These are phyloP conservation scores for Syrrhaptes paradoxus DNA, from an alignment of 2,113 vertebrate genomes.

Conservation along the genomic window DNA sequence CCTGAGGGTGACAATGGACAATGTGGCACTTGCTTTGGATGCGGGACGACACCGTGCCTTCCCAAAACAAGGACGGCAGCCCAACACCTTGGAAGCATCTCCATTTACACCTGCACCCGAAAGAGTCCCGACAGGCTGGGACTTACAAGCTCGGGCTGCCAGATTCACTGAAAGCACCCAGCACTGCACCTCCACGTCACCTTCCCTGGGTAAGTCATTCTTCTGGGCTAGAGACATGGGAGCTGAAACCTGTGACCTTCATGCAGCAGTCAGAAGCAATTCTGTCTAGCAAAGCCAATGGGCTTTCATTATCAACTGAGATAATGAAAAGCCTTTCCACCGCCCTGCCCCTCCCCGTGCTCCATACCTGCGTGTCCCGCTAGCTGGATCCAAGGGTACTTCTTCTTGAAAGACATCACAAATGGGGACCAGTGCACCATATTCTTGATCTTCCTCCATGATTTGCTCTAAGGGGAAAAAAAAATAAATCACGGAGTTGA, in stretches of 20 bases:
- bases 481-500: background rate
- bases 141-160: background rate
- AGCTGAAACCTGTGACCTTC: background rate
- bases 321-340: background rate
- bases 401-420: constrained; percentile 99
- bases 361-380: constrained; percentile 92
- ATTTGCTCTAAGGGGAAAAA: constrained; percentile 85
- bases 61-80: background rate
- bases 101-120: background rate
- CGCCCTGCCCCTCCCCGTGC: background rate
- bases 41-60: background rate
- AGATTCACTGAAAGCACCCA: background rate
- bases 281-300: background rate
- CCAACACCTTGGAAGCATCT: background rate
- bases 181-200: background rate
- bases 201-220: background rate
- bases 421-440: constrained; percentile 99
- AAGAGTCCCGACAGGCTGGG: background rate
- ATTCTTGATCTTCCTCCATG: constrained; percentile 99
- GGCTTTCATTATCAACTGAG: too few species aligned
- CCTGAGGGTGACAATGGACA: constrained; percentile 74
- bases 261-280: background rate
- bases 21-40: background rate
- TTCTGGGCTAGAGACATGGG: background rate
- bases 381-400: constrained; percentile 98